phyloP scores from a whole-genome alignment of 2,888 invertebrate species.

The Sarcophaga carnaria region DNA sequence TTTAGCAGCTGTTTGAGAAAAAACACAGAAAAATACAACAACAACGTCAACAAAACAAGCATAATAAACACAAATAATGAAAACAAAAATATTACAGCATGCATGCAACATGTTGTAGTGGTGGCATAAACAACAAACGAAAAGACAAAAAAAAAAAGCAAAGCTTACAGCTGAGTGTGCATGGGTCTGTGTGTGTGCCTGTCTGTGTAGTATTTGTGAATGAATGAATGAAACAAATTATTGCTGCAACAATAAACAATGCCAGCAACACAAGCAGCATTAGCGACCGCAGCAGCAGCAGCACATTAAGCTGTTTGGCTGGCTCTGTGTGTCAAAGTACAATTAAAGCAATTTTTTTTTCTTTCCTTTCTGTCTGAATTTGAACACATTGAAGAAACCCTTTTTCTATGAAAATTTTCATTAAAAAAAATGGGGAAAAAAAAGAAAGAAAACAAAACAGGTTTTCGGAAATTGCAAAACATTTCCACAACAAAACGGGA shows the following conservation, averaged over 20 bases:
- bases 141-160: slow-evolving; percentile 15
- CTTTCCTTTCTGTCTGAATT: slow-evolving; percentile 8
- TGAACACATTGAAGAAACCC: slow-evolving; percentile 43
- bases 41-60: slow-evolving; percentile 10
- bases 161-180: slow-evolving; percentile 5
- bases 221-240: slow-evolving; percentile 59
- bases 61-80: slow-evolving; percentile 4
- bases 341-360: slow-evolving; percentile 24
- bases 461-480: slow-evolving; percentile 56
- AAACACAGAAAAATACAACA: neutral
- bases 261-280: neutral
- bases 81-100: slow-evolving; percentile 52
- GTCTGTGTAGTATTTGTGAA: slow-evolving; percentile 22
- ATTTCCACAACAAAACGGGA: slow-evolving; percentile 33
- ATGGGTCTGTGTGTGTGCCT: slow-evolving; percentile 2
- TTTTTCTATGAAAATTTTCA: slow-evolving; percentile 18
- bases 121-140: slow-evolving; percentile 42
- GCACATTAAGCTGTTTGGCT: slow-evolving; percentile 11
- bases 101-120: slow-evolving; percentile 67
- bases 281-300: no score
- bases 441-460: slow-evolving; percentile 21
- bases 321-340: slow-evolving; percentile 57
- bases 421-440: neutral
- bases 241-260: slow-evolving; percentile 26
- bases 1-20: slow-evolving; percentile 65